phyloP scores from a whole-genome alignment of 2,797 vertebrate genomes.

The Clamator glandarius region DNA sequence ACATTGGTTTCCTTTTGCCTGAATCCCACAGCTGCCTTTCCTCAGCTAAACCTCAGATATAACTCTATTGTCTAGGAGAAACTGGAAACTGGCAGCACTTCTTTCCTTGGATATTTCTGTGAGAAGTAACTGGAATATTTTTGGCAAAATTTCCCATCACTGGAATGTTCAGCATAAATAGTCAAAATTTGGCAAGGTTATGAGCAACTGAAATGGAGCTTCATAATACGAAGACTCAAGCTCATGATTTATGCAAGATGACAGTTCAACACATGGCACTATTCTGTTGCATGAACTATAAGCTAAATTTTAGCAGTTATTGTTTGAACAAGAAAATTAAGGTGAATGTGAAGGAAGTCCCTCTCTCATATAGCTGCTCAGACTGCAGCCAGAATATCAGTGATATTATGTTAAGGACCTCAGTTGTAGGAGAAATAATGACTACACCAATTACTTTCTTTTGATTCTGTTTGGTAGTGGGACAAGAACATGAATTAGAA shows the following conservation, averaged over 20 bases:
- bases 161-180: neutral
- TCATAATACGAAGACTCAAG: neutral
- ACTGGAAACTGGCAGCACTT: neutral
- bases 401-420: neutral
- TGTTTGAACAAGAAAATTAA: neutral
- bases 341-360: neutral
- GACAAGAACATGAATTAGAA: neutral
- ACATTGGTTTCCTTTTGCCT: neutral
- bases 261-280: neutral
- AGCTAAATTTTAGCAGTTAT: neutral
- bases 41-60: neutral
- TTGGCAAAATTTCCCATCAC: neutral
- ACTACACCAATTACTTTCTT: neutral
- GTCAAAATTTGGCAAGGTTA: neutral
- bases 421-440: neutral
- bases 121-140: neutral
- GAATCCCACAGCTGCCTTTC: neutral
- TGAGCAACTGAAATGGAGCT: neutral
- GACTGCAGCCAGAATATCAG: neutral
- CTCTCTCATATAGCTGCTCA: neutral
- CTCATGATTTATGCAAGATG: neutral
- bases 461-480: neutral
- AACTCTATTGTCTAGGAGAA: neutral
- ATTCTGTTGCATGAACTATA: neutral
- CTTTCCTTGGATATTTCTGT: neutral